Percentiles rank a stretch among this genome's conserved stretches.
phyloP scores from a whole-genome alignment of 2,888 invertebrate species.

The Melanotus villosus region DNA sequence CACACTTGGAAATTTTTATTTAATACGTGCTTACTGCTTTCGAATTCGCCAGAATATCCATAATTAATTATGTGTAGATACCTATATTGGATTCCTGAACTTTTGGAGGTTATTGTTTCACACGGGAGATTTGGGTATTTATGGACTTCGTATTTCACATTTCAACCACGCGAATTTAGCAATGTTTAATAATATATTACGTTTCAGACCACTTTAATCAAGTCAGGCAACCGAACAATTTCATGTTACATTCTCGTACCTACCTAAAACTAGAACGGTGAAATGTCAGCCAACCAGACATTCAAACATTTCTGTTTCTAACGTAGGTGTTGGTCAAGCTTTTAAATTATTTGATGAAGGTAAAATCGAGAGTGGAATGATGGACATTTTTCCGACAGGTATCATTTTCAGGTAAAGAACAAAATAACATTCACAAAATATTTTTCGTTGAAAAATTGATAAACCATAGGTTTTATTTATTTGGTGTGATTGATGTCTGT shows the following conservation, averaged over 20 bases:
- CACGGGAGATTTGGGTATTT: slow-evolving; percentile 19
- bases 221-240: slow-evolving; percentile 38
- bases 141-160: slow-evolving; percentile 19
- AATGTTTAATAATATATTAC: slow-evolving; percentile 20
- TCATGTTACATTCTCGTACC: slow-evolving; percentile 33
- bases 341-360: slow-evolving; percentile 6
- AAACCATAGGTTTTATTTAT: too few species aligned
- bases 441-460: too few species aligned
- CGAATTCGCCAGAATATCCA: too few species aligned
- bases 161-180: slow-evolving; percentile 21
- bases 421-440: too few species aligned
- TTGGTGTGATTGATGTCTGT: too few species aligned
- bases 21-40: too few species aligned
- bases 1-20: too few species aligned
- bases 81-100: too few species aligned
- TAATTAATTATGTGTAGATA: too few species aligned
- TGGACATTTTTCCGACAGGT: neutral
- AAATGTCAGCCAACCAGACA: slow-evolving; percentile 29
- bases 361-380: neutral
- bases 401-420: too few species aligned
- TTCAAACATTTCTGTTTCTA: slow-evolving; percentile 9
- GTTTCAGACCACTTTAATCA: slow-evolving; percentile 33
- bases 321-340: slow-evolving; percentile 20
- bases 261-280: slow-evolving; percentile 26
- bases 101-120: too few species aligned